Conservation (phyloP, 2,888 invertebrate genomes). For the Protula sp. region DNA sequence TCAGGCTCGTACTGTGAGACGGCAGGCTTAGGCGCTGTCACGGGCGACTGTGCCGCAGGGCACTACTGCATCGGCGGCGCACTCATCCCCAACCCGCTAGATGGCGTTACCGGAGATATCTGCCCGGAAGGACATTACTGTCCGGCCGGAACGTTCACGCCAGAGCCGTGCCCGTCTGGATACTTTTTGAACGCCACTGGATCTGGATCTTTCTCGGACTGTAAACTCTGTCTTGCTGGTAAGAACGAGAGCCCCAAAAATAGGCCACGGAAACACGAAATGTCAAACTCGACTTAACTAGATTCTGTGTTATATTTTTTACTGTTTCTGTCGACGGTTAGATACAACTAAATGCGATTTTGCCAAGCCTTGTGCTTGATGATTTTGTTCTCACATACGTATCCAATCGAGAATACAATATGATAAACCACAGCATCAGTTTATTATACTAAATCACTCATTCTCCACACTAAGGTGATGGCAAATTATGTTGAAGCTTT, state of each 20-base stretch:
- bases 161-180: slow-evolving; percentile 38
- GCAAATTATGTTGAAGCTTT: too few relatives aligned
- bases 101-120: slow-evolving; percentile 40
- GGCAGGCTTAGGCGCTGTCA: slow-evolving; percentile 32
- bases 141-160: slow-evolving; percentile 33
- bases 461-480: too few relatives aligned
- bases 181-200: slow-evolving; percentile 41
- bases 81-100: slow-evolving; percentile 26
- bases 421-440: too few relatives aligned
- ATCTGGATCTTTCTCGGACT: slow-evolving; percentile 31
- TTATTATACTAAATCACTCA: too few relatives aligned
- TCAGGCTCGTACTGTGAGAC: slow-evolving; percentile 40
- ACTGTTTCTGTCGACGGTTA: too few relatives aligned
- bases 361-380: too few relatives aligned
- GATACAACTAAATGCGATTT: too few relatives aligned
- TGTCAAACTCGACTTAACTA: background rate
- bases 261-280: background rate
- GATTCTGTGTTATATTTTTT: too few relatives aligned
- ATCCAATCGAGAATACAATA: too few relatives aligned
- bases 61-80: slow-evolving; percentile 43
- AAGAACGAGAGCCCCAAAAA: background rate
- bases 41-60: slow-evolving; percentile 40
- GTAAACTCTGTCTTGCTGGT: slow-evolving; percentile 42
- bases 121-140: slow-evolving; percentile 47
- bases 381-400: too few relatives aligned